Evolutionary conservation across 53 echinoderm and acorn worm species (phyloP).

Genomic region (Temnopleurus reevesii): DNA sequence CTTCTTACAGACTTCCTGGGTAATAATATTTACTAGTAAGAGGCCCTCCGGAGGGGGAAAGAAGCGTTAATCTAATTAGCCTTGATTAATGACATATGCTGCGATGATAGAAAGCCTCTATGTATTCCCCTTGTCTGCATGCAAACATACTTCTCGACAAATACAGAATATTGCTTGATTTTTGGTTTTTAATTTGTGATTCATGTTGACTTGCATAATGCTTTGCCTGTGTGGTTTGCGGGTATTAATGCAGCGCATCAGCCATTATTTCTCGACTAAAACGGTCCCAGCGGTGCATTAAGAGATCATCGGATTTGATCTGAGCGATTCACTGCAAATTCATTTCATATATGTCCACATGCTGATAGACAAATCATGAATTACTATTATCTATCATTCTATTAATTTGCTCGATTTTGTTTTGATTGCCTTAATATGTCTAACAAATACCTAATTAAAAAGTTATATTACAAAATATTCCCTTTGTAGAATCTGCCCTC

Average conservation of each 20-base stretch:
- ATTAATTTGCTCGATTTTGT: too few relatives aligned
- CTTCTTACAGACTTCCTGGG: neutral
- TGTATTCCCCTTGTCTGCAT: constrained; percentile 32
- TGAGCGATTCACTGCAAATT: neutral
- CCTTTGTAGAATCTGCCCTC: too few relatives aligned
- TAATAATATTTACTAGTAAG: constrained; percentile 19
- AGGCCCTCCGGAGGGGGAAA: constrained; percentile 30
- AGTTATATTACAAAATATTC: too few relatives aligned
- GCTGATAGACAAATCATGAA: too few relatives aligned
- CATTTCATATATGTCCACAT: too few relatives aligned
- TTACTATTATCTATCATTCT: too few relatives aligned
- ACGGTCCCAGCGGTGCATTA: neutral
- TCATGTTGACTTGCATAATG: constrained; percentile 10
- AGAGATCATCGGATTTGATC: neutral
- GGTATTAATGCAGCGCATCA: neutral
- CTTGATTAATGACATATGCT: constrained; percentile 37
- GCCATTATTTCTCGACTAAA: constrained; percentile 21
- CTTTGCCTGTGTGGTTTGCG: neutral
- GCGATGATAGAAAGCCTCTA: constrained; percentile 24
- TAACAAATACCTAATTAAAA: too few relatives aligned
- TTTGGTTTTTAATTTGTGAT: constrained; percentile 36
- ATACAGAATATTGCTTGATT: constrained; percentile 24
- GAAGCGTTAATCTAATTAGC: constrained; percentile 50
- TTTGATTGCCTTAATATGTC: too few relatives aligned
- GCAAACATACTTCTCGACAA: constrained; percentile 5